These are phyloP conservation scores for Chelonoidis abingdonii DNA, from an alignment of 2,113 vertebrate genomes.

Conservation along the genomic window DNA sequence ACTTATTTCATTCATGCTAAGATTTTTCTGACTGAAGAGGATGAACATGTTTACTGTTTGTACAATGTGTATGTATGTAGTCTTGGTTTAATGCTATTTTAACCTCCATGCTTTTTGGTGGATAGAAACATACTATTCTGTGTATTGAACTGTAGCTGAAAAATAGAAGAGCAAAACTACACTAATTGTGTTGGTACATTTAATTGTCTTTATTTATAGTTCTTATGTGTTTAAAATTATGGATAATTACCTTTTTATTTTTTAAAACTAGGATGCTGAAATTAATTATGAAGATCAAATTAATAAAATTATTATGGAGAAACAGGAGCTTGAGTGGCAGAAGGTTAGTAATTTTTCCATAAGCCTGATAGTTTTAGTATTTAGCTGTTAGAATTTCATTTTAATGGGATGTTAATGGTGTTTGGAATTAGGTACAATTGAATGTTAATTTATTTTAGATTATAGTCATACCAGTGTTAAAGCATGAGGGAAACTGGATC, in stretches of 20 bases:
- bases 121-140: not conserved
- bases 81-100: not conserved
- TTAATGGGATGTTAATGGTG: not conserved
- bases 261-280: slow-evolving; percentile 86
- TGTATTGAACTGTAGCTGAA: not conserved
- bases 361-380: not conserved
- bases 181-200: not conserved
- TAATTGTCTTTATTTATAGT: not conserved
- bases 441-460: not conserved
- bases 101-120: not conserved
- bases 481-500: not conserved
- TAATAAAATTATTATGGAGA: slow-evolving; percentile 89
- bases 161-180: not conserved
- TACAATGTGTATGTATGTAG: not conserved
- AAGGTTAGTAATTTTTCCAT: slow-evolving; percentile 81
- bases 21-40: not conserved
- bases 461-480: not conserved
- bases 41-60: not conserved
- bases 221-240: not conserved
- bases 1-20: not conserved
- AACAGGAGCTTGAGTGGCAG: slow-evolving; percentile 93
- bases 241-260: not conserved
- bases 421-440: not conserved
- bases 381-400: not conserved
- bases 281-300: slow-evolving; percentile 89